phyloP scores from a whole-genome alignment of 2,797 vertebrate species.

The Sebastes minor region DNA sequence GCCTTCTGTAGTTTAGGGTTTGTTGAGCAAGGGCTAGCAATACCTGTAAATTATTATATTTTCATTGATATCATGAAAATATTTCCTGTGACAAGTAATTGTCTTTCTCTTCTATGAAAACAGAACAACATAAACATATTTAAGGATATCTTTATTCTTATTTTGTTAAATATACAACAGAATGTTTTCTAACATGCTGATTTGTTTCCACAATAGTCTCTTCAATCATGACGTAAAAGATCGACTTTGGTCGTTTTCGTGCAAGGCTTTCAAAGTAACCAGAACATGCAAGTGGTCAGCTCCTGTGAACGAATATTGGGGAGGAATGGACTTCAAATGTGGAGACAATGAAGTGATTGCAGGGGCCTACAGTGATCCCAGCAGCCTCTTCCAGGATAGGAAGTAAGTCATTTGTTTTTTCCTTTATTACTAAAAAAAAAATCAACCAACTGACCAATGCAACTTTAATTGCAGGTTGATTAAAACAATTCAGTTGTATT shows the following conservation, averaged over 20 bases:
- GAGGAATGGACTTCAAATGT: background rate
- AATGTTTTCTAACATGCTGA: too few species aligned
- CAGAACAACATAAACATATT: background rate
- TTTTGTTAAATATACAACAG: too few species aligned
- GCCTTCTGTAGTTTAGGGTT: too few species aligned
- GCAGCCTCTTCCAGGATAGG: background rate
- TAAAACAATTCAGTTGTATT: background rate
- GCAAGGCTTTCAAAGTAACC: background rate
- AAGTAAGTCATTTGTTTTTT: background rate
- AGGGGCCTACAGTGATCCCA: background rate
- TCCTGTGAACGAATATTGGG: background rate
- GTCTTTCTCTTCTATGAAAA: background rate
- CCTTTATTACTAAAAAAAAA: background rate
- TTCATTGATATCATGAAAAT: background rate
- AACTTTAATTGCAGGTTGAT: background rate
- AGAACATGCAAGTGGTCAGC: background rate
- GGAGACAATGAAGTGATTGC: background rate
- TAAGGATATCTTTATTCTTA: too few species aligned
- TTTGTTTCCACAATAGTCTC: background rate
- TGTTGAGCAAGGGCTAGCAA: too few species aligned
- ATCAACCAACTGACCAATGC: background rate
- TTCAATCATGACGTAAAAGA: accelerated
- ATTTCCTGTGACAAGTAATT: background rate
- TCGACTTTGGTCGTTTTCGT: background rate
- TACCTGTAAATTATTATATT: background rate